These are phyloP conservation scores for Uria lomvia DNA, from an alignment of 2,113 vertebrate genomes.

Conservation along the genomic window DNA sequence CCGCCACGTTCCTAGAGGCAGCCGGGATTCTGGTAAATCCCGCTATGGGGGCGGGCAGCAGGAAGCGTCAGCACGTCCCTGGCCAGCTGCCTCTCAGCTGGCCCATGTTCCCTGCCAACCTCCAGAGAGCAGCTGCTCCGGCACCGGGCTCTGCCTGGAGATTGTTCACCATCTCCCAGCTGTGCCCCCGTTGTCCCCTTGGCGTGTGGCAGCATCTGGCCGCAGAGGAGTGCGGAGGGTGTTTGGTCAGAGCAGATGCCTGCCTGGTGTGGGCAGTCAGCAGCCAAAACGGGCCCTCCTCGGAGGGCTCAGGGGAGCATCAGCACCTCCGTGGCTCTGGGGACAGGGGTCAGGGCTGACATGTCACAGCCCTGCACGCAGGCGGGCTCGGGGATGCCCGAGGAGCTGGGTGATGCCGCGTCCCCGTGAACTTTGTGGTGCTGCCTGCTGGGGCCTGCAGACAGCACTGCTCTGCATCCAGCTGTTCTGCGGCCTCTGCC, in stretches of 20 bases:
- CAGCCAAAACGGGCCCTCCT: neutral
- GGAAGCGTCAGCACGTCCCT: neutral
- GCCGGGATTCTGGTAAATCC: neutral
- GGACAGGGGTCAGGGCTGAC: neutral
- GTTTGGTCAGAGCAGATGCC: neutral
- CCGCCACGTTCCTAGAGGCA: neutral
- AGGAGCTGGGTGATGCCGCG: neutral
- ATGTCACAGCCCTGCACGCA: accelerated
- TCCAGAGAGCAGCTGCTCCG: neutral
- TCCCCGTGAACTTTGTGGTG: accelerated
- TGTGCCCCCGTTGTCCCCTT: neutral
- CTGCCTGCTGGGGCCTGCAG: too few species aligned
- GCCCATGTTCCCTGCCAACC: neutral
- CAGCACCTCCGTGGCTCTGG: neutral
- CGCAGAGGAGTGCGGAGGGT: accelerated
- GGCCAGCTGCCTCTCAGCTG: neutral
- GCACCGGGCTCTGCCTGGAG: neutral
- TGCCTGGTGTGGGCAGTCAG: neutral
- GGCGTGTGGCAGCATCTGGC: neutral
- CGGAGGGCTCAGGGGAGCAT: accelerated
- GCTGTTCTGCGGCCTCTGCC: neutral
- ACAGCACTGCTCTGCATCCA: neutral
- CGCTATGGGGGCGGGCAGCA: accelerated
- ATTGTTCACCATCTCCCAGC: neutral
- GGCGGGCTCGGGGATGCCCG: accelerated